These are phyloP conservation scores for Loxodonta africana DNA, from an alignment of 2,113 vertebrate species.

Conservation along the genomic window DNA sequence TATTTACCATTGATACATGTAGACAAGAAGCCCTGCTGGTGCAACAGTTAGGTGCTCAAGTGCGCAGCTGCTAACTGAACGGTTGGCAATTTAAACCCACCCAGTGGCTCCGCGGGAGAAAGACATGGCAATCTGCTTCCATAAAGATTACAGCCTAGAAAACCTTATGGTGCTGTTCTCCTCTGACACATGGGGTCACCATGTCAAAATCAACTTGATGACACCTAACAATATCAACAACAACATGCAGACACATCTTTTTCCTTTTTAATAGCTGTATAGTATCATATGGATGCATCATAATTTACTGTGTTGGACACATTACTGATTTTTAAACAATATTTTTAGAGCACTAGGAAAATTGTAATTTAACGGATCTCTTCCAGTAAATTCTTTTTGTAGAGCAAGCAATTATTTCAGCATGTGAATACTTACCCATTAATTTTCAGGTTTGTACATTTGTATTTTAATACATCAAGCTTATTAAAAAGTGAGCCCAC, in stretches of 20 bases:
- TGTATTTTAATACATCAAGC: conserved; percentile 11
- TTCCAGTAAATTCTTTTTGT: background rate
- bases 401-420: background rate
- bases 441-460: background rate
- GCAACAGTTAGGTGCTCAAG: background rate
- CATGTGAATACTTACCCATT: background rate
- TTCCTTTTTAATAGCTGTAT: background rate
- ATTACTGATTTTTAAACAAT: background rate
- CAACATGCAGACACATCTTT: background rate
- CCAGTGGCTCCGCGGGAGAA: background rate
- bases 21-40: background rate
- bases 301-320: background rate
- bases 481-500: background rate
- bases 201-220: background rate
- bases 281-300: background rate
- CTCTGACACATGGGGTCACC: background rate
- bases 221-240: background rate
- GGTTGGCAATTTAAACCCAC: background rate
- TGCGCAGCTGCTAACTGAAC: background rate
- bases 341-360: background rate
- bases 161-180: background rate
- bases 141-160: background rate
- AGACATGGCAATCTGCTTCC: background rate
- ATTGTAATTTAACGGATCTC: background rate
- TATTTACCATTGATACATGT: background rate